Conservation (phyloP, 2,888 invertebrate species). For the Leptopterna dolabrata region DNA sequence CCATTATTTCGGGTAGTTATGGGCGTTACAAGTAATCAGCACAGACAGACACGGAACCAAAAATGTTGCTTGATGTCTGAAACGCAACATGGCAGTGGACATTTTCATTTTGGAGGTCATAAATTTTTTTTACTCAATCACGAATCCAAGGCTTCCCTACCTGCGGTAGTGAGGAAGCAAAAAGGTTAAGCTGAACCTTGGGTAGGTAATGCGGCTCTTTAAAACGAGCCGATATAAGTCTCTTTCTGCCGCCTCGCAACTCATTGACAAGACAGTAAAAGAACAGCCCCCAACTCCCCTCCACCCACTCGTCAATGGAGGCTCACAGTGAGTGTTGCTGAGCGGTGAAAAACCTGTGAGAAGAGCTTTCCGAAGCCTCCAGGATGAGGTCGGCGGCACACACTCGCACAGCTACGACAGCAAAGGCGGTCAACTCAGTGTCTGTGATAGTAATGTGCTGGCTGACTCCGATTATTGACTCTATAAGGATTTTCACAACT, state of each 20-base stretch:
- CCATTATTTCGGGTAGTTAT: too few relatives aligned
- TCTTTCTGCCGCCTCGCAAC: not conserved
- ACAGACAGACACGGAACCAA: too few relatives aligned
- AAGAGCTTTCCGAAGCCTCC: not conserved
- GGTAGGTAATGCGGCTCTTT: not conserved
- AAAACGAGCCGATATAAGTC: not conserved
- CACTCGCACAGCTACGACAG: not conserved
- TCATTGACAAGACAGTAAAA: not conserved
- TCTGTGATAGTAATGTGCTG: not conserved
- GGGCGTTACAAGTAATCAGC: too few relatives aligned
- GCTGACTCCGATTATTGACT: slow-evolving; percentile 6
- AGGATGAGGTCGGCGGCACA: not conserved
- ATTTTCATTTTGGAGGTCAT: too few relatives aligned
- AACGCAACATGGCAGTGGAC: too few relatives aligned
- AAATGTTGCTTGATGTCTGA: too few relatives aligned
- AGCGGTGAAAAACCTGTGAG: not conserved
- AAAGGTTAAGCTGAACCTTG: too few relatives aligned
- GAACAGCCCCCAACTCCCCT: not conserved
- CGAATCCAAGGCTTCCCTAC: too few relatives aligned
- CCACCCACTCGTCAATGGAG: too few relatives aligned
- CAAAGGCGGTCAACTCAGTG: not conserved
- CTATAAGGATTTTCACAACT: not conserved
- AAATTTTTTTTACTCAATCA: too few relatives aligned
- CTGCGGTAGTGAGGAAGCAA: too few relatives aligned
- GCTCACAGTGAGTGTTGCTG: not conserved